phyloP scores from a whole-genome alignment of 2,888 invertebrate genomes.

The Drosophila antonietae region DNA sequence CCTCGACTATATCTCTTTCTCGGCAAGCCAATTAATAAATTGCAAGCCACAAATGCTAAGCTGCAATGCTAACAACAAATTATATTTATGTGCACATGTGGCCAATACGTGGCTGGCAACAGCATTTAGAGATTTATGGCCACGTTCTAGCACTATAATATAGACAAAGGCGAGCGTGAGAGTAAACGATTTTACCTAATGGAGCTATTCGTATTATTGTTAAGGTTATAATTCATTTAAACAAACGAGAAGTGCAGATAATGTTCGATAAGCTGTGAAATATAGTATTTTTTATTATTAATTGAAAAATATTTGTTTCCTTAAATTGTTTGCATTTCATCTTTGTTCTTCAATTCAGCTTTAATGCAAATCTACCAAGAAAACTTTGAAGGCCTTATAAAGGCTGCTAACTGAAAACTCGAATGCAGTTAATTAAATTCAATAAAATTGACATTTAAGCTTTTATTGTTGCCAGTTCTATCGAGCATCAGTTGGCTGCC shows the following conservation, averaged over 20 bases:
- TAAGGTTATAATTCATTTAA: neutral
- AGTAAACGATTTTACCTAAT: neutral
- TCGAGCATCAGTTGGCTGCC: constrained; percentile 16
- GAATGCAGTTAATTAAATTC: constrained; percentile 23
- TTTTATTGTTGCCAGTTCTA: neutral
- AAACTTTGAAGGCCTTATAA: neutral
- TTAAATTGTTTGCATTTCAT: no score
- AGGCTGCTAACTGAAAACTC: neutral
- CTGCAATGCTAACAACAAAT: constrained; percentile 46
- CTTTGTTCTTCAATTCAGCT: no score
- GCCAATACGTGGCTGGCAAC: constrained; percentile 21
- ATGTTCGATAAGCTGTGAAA: neutral
- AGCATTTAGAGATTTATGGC: constrained; percentile 31
- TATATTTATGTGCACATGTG: constrained; percentile 39
- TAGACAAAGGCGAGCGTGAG: neutral
- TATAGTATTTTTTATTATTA: no score
- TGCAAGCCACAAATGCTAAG: constrained; percentile 47
- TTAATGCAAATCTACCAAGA: no score
- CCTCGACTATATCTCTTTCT: neutral
- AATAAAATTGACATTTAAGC: constrained; percentile 11
- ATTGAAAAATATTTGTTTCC: no score
- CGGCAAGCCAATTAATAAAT: constrained; percentile 67
- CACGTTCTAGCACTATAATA: neutral
- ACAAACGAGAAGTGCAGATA: neutral
- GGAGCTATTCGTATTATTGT: neutral